These are phyloP conservation scores for Progne subis DNA, from an alignment of 2,113 vertebrate species.

Conservation along the genomic window DNA sequence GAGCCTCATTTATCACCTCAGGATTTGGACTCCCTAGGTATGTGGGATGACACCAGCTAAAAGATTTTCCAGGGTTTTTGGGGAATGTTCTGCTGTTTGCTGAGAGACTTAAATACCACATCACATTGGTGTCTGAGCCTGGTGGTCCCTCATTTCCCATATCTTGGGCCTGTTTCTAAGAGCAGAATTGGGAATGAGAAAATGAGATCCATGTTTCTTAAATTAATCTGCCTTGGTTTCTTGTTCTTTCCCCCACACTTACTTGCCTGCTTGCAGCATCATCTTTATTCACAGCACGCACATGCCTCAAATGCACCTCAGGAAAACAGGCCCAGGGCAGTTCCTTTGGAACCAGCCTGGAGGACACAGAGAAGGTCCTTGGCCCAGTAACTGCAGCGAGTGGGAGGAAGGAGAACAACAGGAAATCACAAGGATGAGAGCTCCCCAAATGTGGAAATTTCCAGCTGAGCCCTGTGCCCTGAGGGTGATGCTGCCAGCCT, in stretches of 20 bases:
- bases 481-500: background rate
- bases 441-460: background rate
- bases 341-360: background rate
- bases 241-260: background rate
- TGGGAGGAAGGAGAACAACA: background rate
- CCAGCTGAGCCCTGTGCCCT: background rate
- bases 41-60: background rate
- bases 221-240: background rate
- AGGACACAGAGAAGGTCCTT: background rate
- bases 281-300: background rate
- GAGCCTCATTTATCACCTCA: background rate
- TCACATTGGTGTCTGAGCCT: background rate
- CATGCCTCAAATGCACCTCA: background rate
- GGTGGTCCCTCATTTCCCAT: background rate
- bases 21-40: background rate
- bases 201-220: background rate
- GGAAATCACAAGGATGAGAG: rapidly evolving
- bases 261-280: background rate
- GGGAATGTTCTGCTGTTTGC: background rate
- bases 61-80: background rate
- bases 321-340: background rate
- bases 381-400: background rate
- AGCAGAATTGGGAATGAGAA: background rate
- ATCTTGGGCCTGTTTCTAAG: background rate
- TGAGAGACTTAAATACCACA: background rate